A percentile compares a stretch with the other conserved stretches of the same genome.
These are phyloP conservation scores for Oncorhynchus clarkii DNA, from an alignment of 2,113 vertebrate species.

Conservation along the genomic window DNA sequence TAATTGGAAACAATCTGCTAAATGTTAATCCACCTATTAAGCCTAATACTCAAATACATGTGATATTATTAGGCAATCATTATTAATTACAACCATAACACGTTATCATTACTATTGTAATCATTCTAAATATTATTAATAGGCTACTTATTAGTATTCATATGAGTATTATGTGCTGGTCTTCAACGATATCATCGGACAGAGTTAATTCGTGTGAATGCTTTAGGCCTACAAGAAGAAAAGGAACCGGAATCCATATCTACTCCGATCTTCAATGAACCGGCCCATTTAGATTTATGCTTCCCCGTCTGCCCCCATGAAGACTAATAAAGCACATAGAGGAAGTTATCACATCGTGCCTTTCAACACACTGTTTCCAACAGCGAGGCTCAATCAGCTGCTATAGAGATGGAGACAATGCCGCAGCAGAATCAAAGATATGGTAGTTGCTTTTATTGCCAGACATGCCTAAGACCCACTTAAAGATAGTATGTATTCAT, in stretches of 20 bases:
- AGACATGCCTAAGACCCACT: neutral
- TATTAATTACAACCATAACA: neutral
- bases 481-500: neutral
- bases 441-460: slow-evolving; percentile 25
- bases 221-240: neutral
- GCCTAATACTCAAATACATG: no score
- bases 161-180: neutral
- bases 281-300: neutral
- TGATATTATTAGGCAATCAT: no score
- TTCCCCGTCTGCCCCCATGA: slow-evolving; percentile 1
- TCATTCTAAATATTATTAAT: neutral
- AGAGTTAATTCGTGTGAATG: neutral
- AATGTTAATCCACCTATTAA: no score
- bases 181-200: no score
- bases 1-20: no score
- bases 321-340: neutral
- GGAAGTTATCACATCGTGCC: slow-evolving; percentile 8
- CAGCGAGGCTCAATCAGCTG: neutral
- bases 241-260: neutral
- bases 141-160: neutral
- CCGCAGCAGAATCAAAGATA: slow-evolving; percentile 22
- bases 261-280: neutral
- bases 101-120: neutral
- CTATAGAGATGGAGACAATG: slow-evolving; percentile 9
- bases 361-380: slow-evolving; percentile 8